Percentiles rank a stretch among this genome's conserved stretches.
Evolutionary conservation across 2,113 vertebrate genomes (phyloP).

Genomic region (Carassius gibelio): DNA sequence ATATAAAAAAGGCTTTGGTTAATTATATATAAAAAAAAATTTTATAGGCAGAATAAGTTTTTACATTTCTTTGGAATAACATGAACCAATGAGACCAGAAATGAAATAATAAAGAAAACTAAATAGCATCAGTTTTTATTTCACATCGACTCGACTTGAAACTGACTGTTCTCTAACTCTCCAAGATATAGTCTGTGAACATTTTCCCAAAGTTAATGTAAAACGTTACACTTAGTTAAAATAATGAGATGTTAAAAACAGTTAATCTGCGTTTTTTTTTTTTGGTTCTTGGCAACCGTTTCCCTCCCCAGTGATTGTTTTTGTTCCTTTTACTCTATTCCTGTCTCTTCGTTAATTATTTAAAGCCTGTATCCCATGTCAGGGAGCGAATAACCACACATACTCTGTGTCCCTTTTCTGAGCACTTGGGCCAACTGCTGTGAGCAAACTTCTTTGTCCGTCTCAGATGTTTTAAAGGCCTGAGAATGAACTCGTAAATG

Average conservation of each 20-base stretch:
- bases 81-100: neutral
- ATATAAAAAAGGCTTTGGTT: no score
- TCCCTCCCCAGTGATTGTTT: neutral
- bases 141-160: neutral
- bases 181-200: conserved; percentile 16
- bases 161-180: neutral
- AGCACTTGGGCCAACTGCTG: conserved; percentile 9
- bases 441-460: conserved; percentile 27
- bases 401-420: conserved; percentile 29
- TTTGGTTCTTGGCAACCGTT: conserved; percentile 5
- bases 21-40: no score
- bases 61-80: neutral
- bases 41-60: no score
- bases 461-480: conserved; percentile 34
- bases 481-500: conserved; percentile 27
- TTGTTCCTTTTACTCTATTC: conserved; percentile 42
- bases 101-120: neutral
- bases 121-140: neutral
- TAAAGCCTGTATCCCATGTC: conserved; percentile 34
- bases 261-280: conserved; percentile 12
- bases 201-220: neutral
- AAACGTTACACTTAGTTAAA: neutral
- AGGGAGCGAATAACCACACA: conserved; percentile 33
- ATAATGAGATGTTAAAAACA: conserved; percentile 15
- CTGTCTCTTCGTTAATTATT: conserved; percentile 46